These are phyloP conservation scores for Darevskia mixta DNA, from an alignment of 2,797 vertebrate genomes.

Conservation along the genomic window DNA sequence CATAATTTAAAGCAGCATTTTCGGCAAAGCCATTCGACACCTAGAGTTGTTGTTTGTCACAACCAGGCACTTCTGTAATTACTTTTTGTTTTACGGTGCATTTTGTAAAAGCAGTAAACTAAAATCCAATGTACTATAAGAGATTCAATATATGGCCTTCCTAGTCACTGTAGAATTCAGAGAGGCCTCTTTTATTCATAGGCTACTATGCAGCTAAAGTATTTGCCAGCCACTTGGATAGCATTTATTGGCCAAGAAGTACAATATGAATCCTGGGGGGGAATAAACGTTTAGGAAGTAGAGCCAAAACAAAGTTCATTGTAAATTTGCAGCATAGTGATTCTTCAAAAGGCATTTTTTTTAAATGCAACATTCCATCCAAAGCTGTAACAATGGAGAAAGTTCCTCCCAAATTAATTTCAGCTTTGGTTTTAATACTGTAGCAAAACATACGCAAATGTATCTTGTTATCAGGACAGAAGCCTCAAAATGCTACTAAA, in stretches of 20 bases:
- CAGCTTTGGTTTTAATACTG: background rate
- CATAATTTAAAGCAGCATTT: slow-evolving; percentile 58
- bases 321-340: background rate
- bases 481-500: background rate
- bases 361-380: background rate
- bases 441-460: background rate
- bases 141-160: slow-evolving; percentile 1
- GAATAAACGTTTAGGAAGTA: background rate
- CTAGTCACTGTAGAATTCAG: background rate
- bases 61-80: slow-evolving; percentile 32
- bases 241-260: background rate
- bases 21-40: slow-evolving; percentile 47
- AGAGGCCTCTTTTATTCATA: background rate
- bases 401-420: background rate
- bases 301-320: background rate
- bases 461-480: background rate
- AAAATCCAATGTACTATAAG: slow-evolving; percentile 18
- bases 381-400: background rate
- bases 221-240: background rate
- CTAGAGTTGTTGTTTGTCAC: slow-evolving; percentile 49
- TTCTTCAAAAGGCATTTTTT: background rate
- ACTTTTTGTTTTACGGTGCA: slow-evolving; percentile 38
- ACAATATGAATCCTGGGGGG: background rate
- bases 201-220: background rate
- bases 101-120: slow-evolving; percentile 34